These are phyloP conservation scores for Exocentrus adspersus DNA, from an alignment of 2,888 invertebrate genomes.

Conservation along the genomic window DNA sequence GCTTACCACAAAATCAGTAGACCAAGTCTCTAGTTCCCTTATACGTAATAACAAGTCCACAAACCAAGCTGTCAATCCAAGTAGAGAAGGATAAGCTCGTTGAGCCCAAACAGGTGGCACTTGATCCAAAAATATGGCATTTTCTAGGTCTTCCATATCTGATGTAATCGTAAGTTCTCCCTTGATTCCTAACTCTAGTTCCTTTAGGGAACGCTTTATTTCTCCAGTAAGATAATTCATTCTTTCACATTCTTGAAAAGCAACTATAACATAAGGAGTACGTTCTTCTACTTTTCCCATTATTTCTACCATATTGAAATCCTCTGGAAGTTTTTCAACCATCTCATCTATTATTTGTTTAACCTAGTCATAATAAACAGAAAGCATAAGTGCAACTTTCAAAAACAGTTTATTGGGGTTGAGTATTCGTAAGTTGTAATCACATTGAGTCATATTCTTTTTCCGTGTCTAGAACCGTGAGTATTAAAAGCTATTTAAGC, in stretches of 20 bases:
- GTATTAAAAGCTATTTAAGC: too few species aligned
- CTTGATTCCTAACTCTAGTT: conserved; percentile 93
- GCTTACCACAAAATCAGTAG: conserved; percentile 91
- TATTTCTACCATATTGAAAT: conserved; percentile 95
- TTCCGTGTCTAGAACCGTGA: too few species aligned
- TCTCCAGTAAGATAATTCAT: conserved; percentile 94
- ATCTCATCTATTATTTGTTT: conserved; percentile 96
- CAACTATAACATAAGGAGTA: conserved; percentile 95
- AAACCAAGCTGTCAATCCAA: conserved; percentile 91
- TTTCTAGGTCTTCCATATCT: conserved; percentile 96
- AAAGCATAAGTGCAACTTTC: too few species aligned
- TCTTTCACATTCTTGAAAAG: conserved; percentile 94
- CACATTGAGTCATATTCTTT: too few species aligned
- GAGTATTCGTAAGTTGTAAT: too few species aligned
- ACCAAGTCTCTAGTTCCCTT: conserved; percentile 93
- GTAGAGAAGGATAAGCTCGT: conserved; percentile 91
- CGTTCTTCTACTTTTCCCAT: conserved; percentile 96
- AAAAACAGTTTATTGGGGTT: too few species aligned
- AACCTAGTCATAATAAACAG: too few species aligned
- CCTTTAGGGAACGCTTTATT: conserved; percentile 89
- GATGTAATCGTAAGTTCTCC: conserved; percentile 96
- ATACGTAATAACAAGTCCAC: conserved; percentile 87
- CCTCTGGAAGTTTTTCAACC: conserved; percentile 93
- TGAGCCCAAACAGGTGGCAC: conserved; percentile 89
- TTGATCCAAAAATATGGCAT: conserved; percentile 91